Conservation (phyloP, 2,113 vertebrate species). For the Boleophthalmus pectinirostris region DNA sequence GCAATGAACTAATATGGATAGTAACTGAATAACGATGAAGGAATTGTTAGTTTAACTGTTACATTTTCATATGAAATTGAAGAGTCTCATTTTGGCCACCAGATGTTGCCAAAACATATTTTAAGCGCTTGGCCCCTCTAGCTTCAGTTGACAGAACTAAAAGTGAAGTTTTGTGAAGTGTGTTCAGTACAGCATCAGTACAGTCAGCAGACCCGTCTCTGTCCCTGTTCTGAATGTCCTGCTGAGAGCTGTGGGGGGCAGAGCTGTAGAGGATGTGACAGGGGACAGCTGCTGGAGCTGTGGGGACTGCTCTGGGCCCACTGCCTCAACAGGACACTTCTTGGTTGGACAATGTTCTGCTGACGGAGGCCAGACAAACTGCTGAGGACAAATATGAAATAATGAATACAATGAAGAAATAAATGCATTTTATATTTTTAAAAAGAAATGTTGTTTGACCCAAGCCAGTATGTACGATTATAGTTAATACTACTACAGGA, state of each 20-base stretch:
- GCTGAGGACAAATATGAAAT: not conserved
- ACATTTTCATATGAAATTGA: not conserved
- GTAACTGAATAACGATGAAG: too few species aligned
- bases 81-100: not conserved
- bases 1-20: too few species aligned
- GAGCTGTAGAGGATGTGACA: conserved; percentile 42
- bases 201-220: conserved; percentile 34
- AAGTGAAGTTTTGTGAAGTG: not conserved
- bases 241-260: conserved; percentile 36
- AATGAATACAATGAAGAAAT: not conserved
- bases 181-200: not conserved
- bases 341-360: conserved; percentile 48
- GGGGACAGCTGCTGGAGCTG: conserved; percentile 65
- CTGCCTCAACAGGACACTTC: conserved; percentile 41
- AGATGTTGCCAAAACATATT: not conserved
- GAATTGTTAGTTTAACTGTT: too few species aligned
- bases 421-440: too few species aligned
- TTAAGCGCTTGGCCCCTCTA: not conserved
- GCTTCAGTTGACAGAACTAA: not conserved
- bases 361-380: conserved; percentile 41
- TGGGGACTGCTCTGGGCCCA: conserved; percentile 45
- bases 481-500: not conserved
- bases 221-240: conserved; percentile 33
- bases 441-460: not conserved
- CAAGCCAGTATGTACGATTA: not conserved